These are phyloP conservation scores for Mustelus asterias DNA, from an alignment of 2,113 vertebrate genomes.

Conservation along the genomic window DNA sequence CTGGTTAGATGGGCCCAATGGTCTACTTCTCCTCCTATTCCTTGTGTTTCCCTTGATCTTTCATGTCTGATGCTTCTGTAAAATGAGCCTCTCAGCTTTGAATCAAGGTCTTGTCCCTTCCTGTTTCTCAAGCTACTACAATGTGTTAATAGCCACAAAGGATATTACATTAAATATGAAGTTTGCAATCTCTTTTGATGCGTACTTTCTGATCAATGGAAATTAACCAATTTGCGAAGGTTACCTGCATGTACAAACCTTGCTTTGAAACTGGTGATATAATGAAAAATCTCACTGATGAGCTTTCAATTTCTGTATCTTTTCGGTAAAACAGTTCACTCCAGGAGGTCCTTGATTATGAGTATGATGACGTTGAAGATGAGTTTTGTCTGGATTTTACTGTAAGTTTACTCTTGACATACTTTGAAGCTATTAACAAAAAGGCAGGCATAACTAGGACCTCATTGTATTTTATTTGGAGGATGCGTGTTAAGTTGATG, in stretches of 20 bases:
- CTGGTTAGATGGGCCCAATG: no score
- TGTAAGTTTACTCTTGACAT: neutral
- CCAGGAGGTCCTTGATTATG: conserved; percentile 4
- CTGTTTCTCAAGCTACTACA: neutral
- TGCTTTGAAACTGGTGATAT: neutral
- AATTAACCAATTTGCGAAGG: neutral
- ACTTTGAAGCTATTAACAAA: neutral
- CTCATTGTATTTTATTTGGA: no score
- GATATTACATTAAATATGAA: neutral
- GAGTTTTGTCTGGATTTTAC: neutral
- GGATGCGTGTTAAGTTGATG: no score
- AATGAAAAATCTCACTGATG: neutral
- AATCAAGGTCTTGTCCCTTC: neutral
- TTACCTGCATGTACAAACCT: neutral
- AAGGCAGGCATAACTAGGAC: no score
- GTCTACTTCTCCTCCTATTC: no score
- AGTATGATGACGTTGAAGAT: conserved; percentile 20
- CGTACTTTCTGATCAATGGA: neutral
- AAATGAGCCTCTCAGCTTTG: neutral
- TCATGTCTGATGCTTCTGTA: neutral
- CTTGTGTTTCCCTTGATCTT: neutral
- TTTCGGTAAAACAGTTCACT: neutral
- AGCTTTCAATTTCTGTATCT: neutral
- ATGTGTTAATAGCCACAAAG: neutral
- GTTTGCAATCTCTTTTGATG: neutral